Evolutionary conservation across 2,797 vertebrate species (phyloP), one percentile per base, ranked within the genome.

Genomic region (Parauchenoglanis ngamensis): DNA sequence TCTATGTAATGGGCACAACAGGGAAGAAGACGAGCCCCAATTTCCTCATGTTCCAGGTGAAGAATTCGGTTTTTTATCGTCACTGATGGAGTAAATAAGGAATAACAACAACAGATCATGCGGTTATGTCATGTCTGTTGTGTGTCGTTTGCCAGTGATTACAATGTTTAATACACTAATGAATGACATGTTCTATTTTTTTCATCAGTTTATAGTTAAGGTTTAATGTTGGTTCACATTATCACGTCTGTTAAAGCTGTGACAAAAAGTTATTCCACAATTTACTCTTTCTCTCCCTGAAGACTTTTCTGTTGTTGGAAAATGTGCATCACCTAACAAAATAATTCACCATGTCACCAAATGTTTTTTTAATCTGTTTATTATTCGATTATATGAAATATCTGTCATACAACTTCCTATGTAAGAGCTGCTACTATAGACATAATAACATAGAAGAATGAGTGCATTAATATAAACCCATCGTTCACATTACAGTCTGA

Each of bases 11-110:
- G 98, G 98, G 98, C 91, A 98, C 97, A 11, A 96, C 97, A 0
- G 98, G 98, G 81, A 99, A 99, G 95, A 99, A 99, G 92, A 97
- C 96, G 35, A 99, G 98, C 93, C 93, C 94, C 28, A 95, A 97
- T 92, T 99, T 99, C 94, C 96, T 97, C 92, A 97, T 98, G 93
- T 99, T 99, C 94, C 98, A 99, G 98, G 98, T 99, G 95, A 92
- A n/a, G 11, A 76, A 83, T 78, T 25, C 13, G 0, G 4, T 15
- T 67, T 15, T 67, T 57, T 15, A 23, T 56, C 31, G 0, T 15
- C 4, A 17, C 0, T 49, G 10, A 65, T 5, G 28, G 28, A 59
- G 46, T 0, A 8, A 17, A 21, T 72, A 4, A 35, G 6, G 3
- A 4, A 23, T 44, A 11, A 23, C 68, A 11, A 40, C 68, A 7